Conservation (phyloP, 2,113 vertebrate genomes). For the Corydoras maculifer region DNA sequence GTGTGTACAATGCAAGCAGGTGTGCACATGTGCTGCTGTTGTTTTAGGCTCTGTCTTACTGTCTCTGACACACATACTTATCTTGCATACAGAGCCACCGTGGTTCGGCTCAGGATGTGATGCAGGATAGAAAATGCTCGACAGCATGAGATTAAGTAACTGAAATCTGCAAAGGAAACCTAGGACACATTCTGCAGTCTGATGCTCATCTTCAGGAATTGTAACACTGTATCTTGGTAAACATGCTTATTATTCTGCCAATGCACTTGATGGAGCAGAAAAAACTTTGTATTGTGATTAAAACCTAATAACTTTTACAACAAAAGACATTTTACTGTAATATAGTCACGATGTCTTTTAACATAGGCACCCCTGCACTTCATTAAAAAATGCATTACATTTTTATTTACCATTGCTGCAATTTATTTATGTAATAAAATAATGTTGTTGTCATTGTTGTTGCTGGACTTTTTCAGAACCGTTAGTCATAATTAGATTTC, state of each 20-base stretch:
- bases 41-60: conserved; percentile 15
- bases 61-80: conserved; percentile 7
- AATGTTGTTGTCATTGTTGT: no score
- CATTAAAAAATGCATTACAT: no score
- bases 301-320: no score
- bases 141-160: conserved; percentile 11
- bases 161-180: conserved; percentile 13
- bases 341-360: no score
- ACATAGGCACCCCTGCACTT: no score
- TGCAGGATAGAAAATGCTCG: conserved; percentile 25
- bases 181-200: conserved; percentile 2
- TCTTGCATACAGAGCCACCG: conserved; percentile 18
- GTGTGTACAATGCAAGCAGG: no score
- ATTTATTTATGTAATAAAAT: no score
- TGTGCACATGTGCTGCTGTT: background rate
- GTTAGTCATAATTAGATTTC: no score
- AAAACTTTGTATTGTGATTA: no score
- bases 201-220: conserved; percentile 5
- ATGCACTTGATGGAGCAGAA: background rate
- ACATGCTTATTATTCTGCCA: conserved; percentile 22
- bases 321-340: no score
- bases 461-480: no score
- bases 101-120: background rate
- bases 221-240: conserved; percentile 3
- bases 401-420: no score